Evolutionary conservation across 2,113 vertebrate genomes (phyloP).

Genomic region (Pogona vitticeps): DNA sequence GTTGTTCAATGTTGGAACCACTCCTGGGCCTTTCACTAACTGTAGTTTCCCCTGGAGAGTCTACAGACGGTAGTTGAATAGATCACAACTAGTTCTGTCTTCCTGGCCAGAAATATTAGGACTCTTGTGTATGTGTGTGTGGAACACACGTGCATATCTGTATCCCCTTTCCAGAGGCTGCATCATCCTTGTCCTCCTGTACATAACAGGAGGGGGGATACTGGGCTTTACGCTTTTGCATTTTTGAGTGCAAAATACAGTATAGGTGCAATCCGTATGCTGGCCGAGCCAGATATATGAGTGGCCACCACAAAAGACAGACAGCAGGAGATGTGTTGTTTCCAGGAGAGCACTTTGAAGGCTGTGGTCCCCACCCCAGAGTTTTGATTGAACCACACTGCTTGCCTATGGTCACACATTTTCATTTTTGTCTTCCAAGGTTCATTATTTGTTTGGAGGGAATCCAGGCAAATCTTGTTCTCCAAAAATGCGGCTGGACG

Average conservation of each 20-base stretch:
- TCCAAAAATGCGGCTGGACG: slow-evolving; percentile 98
- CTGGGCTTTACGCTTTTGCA: background rate
- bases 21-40: no score
- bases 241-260: no score
- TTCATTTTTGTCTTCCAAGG: slow-evolving; percentile 75
- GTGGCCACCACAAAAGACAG: background rate
- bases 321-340: no score
- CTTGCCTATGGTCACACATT: background rate
- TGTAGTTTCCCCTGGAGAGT: no score
- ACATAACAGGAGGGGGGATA: no score
- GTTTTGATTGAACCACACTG: background rate
- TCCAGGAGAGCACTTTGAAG: background rate
- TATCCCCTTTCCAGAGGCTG: background rate
- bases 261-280: no score
- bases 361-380: background rate
- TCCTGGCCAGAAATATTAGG: no score
- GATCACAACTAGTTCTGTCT: background rate
- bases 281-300: background rate
- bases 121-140: no score
- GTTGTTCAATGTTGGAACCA: no score
- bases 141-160: background rate
- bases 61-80: background rate
- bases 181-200: background rate
- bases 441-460: slow-evolving; percentile 98
- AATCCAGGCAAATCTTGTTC: slow-evolving; percentile 98